Evolutionary conservation across 2,888 invertebrate genomes (phyloP).

Genomic region (Hemithea aestivaria): DNA sequence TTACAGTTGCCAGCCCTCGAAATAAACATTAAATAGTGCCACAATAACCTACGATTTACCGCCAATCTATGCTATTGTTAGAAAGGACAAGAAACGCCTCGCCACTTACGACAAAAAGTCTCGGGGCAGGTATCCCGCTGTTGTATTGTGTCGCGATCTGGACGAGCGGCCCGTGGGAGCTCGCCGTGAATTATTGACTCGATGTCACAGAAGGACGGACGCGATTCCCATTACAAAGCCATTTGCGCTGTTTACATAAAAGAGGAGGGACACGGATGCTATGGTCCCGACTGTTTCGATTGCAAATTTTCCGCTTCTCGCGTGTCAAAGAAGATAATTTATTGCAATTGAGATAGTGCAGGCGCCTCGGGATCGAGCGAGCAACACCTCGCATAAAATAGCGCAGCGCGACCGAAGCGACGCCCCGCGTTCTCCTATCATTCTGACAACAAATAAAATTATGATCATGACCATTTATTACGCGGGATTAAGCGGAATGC

Average conservation of each 20-base stretch:
- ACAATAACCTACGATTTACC: slow-evolving; percentile 75
- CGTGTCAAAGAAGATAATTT: slow-evolving; percentile 70
- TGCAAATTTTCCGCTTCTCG: slow-evolving; percentile 71
- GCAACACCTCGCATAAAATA: slow-evolving; percentile 65
- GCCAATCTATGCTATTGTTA: slow-evolving; percentile 75
- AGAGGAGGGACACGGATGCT: slow-evolving; percentile 53
- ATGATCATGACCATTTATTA: slow-evolving; percentile 60
- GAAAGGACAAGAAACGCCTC: slow-evolving; percentile 67
- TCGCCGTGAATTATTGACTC: slow-evolving; percentile 65
- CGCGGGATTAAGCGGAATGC: slow-evolving; percentile 43
- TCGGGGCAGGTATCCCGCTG: slow-evolving; percentile 70
- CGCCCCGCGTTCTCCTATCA: slow-evolving; percentile 51
- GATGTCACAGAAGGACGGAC: slow-evolving; percentile 61
- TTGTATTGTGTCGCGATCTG: slow-evolving; percentile 69
- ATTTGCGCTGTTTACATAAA: slow-evolving; percentile 72
- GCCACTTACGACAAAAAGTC: slow-evolving; percentile 74
- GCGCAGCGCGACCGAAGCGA: slow-evolving; percentile 42
- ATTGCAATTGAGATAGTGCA: slow-evolving; percentile 70
- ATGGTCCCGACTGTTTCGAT: slow-evolving; percentile 51
- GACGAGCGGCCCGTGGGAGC: slow-evolving; percentile 69
- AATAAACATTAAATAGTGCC: slow-evolving; percentile 66
- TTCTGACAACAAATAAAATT: slow-evolving; percentile 60
- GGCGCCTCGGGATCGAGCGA: slow-evolving; percentile 50
- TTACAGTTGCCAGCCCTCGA: slow-evolving; percentile 56
- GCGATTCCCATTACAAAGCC: slow-evolving; percentile 67